A percentile compares a stretch with the other conserved stretches of the same genome.
Evolutionary conservation across 2,797 vertebrate genomes (phyloP).

Genomic region (Neomorphus geoffroyi): DNA sequence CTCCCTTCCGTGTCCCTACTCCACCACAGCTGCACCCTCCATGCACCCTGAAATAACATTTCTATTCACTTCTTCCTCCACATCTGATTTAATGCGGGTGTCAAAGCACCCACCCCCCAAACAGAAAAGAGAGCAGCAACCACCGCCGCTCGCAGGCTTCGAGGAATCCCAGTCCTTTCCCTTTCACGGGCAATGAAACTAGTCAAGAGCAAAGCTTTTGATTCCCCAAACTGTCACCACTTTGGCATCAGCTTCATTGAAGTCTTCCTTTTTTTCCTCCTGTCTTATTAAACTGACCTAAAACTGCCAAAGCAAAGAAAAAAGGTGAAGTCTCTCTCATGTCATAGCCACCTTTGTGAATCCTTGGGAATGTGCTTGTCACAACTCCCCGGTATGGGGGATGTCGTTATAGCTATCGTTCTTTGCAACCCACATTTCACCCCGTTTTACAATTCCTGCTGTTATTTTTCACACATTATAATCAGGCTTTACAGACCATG

Average conservation of each 20-base stretch:
- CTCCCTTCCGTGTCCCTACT: background rate
- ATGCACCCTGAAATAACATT: background rate
- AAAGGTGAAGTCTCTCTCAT: background rate
- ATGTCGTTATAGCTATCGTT: fast-evolving
- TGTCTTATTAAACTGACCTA: constrained; percentile 22
- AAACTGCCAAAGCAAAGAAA: constrained; percentile 10
- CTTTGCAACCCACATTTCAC: background rate
- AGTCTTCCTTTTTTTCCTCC: background rate
- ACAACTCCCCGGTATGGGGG: background rate
- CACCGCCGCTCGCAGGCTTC: fast-evolving
- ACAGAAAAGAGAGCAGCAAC: fast-evolving
- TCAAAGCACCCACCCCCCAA: background rate
- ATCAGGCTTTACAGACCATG: fast-evolving
- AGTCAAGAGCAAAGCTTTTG: background rate
- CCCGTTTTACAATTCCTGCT: background rate
- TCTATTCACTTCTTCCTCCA: background rate
- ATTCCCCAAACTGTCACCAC: background rate
- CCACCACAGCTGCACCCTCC: background rate
- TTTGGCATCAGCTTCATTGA: background rate
- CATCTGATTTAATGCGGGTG: fast-evolving
- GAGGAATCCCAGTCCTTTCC: background rate
- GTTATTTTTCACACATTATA: fast-evolving
- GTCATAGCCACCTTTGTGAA: background rate
- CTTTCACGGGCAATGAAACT: background rate
- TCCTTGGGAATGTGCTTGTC: background rate